Conservation (phyloP, 2,113 vertebrate genomes). For the Parus major region DNA sequence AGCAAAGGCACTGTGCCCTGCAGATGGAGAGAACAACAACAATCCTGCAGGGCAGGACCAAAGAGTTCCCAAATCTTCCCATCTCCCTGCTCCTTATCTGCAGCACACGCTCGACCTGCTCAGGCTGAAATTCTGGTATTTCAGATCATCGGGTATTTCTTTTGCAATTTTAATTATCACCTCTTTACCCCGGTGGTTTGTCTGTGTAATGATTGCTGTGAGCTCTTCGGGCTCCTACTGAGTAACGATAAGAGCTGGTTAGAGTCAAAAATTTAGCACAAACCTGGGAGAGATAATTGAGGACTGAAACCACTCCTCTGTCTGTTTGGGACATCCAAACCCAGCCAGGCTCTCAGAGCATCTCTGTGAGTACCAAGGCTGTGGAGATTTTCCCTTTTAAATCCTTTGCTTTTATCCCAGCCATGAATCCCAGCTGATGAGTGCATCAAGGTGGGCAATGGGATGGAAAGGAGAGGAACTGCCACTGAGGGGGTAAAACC, state of each 20-base stretch:
- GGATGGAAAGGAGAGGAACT: neutral
- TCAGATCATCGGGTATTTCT: neutral
- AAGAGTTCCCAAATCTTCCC: neutral
- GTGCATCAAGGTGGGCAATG: neutral
- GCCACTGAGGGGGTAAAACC: neutral
- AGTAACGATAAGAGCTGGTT: fast-evolving
- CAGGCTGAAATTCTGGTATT: constrained; percentile 44
- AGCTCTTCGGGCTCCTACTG: neutral
- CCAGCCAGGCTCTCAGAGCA: neutral
- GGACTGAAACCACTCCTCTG: neutral
- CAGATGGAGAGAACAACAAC: neutral
- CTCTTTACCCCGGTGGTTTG: neutral
- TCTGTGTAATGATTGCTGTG: fast-evolving
- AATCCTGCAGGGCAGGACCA: neutral
- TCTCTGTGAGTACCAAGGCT: neutral
- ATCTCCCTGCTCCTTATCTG: neutral
- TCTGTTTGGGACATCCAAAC: neutral
- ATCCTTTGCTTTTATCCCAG: neutral
- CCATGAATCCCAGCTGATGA: fast-evolving
- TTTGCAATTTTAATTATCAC: constrained; percentile 28
- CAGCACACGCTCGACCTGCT: constrained; percentile 10
- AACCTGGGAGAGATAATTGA: fast-evolving
- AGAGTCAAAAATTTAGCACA: neutral
- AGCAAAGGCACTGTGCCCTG: neutral
- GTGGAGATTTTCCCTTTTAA: neutral